phyloP scores from a whole-genome alignment of 2,113 vertebrate species.

The Macheiramphus alcinus region DNA sequence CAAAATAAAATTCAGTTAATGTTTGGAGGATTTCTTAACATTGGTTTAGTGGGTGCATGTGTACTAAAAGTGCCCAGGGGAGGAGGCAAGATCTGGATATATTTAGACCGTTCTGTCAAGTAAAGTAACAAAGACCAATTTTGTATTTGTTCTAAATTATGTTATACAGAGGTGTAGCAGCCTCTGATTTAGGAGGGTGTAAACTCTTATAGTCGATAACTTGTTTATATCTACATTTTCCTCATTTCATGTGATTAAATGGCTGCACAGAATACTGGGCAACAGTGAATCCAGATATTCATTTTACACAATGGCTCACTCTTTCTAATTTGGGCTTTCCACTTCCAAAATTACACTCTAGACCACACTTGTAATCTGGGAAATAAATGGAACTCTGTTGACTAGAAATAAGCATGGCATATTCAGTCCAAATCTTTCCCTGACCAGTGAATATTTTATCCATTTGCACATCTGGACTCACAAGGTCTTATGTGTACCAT shows the following conservation, averaged over 20 bases:
- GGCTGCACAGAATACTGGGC: neutral
- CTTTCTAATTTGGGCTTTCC: neutral
- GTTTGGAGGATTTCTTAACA: neutral
- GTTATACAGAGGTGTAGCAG: neutral
- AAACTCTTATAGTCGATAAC: neutral
- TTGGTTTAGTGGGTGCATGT: rapidly evolving
- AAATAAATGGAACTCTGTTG: neutral
- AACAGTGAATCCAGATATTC: neutral
- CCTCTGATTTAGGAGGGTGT: neutral
- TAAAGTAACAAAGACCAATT: neutral
- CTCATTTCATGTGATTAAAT: neutral
- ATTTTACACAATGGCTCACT: neutral
- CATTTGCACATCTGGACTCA: neutral
- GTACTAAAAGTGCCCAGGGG: neutral
- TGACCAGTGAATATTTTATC: neutral
- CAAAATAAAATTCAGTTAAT: neutral
- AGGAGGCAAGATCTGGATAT: neutral
- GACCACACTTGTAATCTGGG: neutral
- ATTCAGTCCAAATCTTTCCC: neutral
- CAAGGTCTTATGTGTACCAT: neutral
- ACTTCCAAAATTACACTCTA: neutral
- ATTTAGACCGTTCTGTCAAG: neutral
- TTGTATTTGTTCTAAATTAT: neutral
- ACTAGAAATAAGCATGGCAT: neutral
- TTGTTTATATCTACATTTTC: neutral